A percentile compares a stretch with the other conserved stretches of the same genome.
Evolutionary conservation across 2,888 invertebrate species (phyloP).

Genomic region (Dryobotodes eremita): DNA sequence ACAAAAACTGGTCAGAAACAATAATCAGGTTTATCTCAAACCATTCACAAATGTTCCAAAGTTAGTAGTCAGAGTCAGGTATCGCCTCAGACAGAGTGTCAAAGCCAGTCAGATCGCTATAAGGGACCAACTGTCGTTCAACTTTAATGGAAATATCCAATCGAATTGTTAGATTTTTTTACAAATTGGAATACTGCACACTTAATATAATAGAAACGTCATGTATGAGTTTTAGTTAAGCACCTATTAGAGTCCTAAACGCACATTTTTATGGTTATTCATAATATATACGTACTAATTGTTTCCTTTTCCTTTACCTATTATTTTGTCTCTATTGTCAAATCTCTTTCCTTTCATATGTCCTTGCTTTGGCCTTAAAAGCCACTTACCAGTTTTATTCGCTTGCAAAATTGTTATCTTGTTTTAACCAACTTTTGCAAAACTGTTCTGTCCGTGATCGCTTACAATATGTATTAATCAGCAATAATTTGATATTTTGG

Average conservation of each 20-base stretch:
- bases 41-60: not conserved
- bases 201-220: not conserved
- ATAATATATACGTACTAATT: not conserved
- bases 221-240: not conserved
- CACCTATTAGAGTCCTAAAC: not conserved
- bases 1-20: not conserved
- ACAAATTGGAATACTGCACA: not conserved
- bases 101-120: not conserved
- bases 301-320: not conserved
- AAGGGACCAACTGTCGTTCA: not conserved
- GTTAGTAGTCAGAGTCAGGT: not conserved
- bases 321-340: conserved; percentile 28
- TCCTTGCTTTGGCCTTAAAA: conserved; percentile 58
- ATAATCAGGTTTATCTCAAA: not conserved
- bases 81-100: not conserved
- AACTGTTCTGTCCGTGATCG: conserved; percentile 5
- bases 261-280: not conserved
- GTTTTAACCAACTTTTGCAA: conserved; percentile 8
- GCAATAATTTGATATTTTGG: not conserved
- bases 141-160: not conserved
- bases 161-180: not conserved
- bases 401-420: conserved; percentile 17
- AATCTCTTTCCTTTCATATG: conserved; percentile 56
- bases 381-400: conserved; percentile 38
- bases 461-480: not conserved